Evolutionary conservation across 2,797 vertebrate genomes (phyloP), one percentile per base, ranked within the genome.

Genomic region (Tangara arthus): DNA sequence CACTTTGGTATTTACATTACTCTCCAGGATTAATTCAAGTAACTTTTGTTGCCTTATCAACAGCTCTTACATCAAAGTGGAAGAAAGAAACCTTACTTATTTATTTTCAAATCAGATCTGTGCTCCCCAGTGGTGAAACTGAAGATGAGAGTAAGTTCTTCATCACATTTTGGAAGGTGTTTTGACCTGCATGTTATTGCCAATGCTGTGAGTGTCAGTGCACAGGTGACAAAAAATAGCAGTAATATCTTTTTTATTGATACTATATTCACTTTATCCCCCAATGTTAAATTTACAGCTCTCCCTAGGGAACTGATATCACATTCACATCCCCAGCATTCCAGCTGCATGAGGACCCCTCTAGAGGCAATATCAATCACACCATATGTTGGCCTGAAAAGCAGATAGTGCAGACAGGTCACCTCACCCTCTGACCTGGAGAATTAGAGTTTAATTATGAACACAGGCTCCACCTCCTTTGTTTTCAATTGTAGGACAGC

Each of bases 241-340:
- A 89, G 86, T 66, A 96, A 89, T 95, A 92, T 81, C 61, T 95
- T 96, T 93, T 93, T 93, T 94, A 95, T 95, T 93, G 90, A 90
- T 95, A 96, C 56, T 49, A 17, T 65, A 87, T 90, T 95, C 75
- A 75, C 59, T 90, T 95, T 93, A 93, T 92, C 15, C 42, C 28
- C 44, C 52, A 53, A 35, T 11, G 82, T 57, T 92, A 88, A 71
- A 92, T 89, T 85, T 87, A 75, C 11, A 78, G 68, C 37, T 93
- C 73, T 87, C 93, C 87, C 94, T 18, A 28, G 82, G 71, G 94
- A 77, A 22, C n/a, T 42, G 61, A 21, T 70, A 87, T 44, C 32
- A 41, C 71, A 89, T 70, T 94, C 83, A 63, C 78, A 93, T 78
- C 53, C 56, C 75, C 66, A 60, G 78, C 63, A 75, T 73, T 81